Percentiles rank a stretch among this genome's conserved stretches.
Conservation (phyloP, 2,888 invertebrate genomes). For the Cheilosia impressa region DNA sequence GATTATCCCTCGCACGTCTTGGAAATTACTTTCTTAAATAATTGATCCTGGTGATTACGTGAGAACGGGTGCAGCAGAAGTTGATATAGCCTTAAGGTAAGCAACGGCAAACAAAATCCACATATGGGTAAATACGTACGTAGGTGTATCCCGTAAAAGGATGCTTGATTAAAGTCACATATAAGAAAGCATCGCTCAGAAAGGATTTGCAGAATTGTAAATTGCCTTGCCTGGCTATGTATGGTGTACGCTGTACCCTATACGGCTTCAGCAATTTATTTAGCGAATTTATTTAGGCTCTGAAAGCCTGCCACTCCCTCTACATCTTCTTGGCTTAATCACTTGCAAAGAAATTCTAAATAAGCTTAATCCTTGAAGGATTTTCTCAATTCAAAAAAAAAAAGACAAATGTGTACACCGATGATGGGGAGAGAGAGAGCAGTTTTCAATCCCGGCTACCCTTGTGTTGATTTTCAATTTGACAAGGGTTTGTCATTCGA, state of each 20-base stretch:
- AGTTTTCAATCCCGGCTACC: background rate
- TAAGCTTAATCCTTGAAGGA: constrained; percentile 74
- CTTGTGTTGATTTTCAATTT: constrained; percentile 74
- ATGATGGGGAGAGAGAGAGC: background rate
- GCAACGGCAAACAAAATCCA: constrained; percentile 42
- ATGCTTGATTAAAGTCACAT: constrained; percentile 65
- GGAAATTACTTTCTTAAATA: constrained; percentile 74
- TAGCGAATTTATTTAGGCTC: constrained; percentile 6
- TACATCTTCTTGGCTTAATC: constrained; percentile 53
- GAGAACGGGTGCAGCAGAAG: constrained; percentile 59
- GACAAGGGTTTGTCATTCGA: constrained; percentile 74
- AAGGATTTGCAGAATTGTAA: constrained; percentile 59
- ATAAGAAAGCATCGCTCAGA: constrained; percentile 41
- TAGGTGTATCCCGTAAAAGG: constrained; percentile 7
- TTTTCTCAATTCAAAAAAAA: constrained; percentile 71
- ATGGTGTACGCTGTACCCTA: no score
- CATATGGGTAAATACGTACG: background rate
- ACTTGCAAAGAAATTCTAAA: constrained; percentile 72
- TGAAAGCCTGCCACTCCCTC: background rate
- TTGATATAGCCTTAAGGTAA: constrained; percentile 66
- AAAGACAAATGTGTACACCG: constrained; percentile 60
- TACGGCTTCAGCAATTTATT: constrained; percentile 32
- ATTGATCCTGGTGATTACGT: constrained; percentile 73
- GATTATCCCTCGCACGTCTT: constrained; percentile 72
- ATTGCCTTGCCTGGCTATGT: constrained; percentile 53